Percentiles rank a stretch among this genome's conserved stretches.
phyloP scores from a whole-genome alignment of 2,797 vertebrate genomes.

The Acomys russatus region DNA sequence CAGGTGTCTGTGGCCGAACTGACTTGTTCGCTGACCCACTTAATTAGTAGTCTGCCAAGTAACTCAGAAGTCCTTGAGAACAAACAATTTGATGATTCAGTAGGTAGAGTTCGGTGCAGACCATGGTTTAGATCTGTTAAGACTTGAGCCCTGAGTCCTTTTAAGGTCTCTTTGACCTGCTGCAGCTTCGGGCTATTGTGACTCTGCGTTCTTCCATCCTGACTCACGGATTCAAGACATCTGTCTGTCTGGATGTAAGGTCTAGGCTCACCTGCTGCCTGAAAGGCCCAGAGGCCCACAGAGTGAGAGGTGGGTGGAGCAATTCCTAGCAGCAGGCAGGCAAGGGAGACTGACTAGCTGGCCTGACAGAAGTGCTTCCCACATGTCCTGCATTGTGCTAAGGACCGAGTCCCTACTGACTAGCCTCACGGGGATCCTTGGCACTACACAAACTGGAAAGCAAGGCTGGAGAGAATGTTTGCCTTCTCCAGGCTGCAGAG shows the following conservation, averaged over 20 bases:
- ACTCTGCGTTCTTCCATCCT: background rate
- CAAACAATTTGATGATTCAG: background rate
- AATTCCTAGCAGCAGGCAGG: background rate
- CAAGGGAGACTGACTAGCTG: background rate
- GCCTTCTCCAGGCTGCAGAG: background rate
- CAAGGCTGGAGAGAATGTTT: background rate
- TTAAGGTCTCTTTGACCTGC: background rate
- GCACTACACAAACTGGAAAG: background rate
- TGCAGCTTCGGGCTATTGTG: background rate
- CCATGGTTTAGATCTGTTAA: background rate
- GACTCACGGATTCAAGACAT: background rate
- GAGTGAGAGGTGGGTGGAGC: background rate
- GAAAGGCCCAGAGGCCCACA: background rate
- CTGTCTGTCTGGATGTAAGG: background rate
- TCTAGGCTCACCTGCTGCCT: background rate
- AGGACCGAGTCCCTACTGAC: background rate
- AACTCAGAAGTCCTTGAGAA: background rate
- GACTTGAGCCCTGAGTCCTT: background rate
- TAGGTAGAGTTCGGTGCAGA: background rate
- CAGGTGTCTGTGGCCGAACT: background rate
- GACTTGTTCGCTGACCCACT: background rate
- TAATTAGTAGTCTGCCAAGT: background rate
- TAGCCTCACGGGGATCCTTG: background rate
- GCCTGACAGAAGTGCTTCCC: background rate
- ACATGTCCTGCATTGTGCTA: too few relatives aligned